Percentiles rank a stretch among this genome's conserved stretches.
phyloP scores from a whole-genome alignment of 2,888 invertebrate species.

The Platerodrilus igneus region DNA sequence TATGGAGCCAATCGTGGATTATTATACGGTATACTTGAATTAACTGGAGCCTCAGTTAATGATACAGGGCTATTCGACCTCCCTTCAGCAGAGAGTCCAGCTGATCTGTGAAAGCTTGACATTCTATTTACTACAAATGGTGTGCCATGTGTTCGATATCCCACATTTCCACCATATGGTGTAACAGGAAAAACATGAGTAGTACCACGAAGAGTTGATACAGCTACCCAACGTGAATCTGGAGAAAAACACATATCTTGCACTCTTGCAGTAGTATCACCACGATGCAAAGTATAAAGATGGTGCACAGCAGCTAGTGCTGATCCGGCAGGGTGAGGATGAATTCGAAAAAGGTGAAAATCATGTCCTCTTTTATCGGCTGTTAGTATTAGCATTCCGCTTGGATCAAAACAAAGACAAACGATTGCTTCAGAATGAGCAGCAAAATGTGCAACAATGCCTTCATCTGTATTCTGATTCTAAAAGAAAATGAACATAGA shows the following conservation, averaged over 20 bases:
- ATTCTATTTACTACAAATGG: constrained; percentile 90
- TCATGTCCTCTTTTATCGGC: constrained; percentile 91
- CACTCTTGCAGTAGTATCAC: constrained; percentile 94
- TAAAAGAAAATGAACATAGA: constrained; percentile 4
- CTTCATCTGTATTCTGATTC: constrained; percentile 42
- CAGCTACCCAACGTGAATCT: constrained; percentile 95
- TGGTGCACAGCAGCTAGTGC: constrained; percentile 88
- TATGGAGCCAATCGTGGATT: constrained; percentile 91
- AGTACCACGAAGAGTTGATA: constrained; percentile 92
- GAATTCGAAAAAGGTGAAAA: constrained; percentile 92
- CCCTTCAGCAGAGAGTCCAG: constrained; percentile 72
- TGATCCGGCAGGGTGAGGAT: constrained; percentile 81
- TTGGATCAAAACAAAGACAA: constrained; percentile 84
- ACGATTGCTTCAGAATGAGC: constrained; percentile 87
- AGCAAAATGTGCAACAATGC: constrained; percentile 80
- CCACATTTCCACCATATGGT: constrained; percentile 90
- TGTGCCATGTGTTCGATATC: constrained; percentile 90
- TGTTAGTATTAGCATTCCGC: constrained; percentile 83
- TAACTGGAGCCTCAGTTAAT: constrained; percentile 43
- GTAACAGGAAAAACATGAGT: constrained; percentile 97
- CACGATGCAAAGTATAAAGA: constrained; percentile 89
- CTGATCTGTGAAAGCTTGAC: constrained; percentile 93
- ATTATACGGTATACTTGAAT: constrained; percentile 62
- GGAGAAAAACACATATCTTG: constrained; percentile 87
- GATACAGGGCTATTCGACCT: constrained; percentile 69